Base-by-base conservation (phyloP, 2,888 invertebrate genomes). In the Euplagia quadripunctaria region DNA sequence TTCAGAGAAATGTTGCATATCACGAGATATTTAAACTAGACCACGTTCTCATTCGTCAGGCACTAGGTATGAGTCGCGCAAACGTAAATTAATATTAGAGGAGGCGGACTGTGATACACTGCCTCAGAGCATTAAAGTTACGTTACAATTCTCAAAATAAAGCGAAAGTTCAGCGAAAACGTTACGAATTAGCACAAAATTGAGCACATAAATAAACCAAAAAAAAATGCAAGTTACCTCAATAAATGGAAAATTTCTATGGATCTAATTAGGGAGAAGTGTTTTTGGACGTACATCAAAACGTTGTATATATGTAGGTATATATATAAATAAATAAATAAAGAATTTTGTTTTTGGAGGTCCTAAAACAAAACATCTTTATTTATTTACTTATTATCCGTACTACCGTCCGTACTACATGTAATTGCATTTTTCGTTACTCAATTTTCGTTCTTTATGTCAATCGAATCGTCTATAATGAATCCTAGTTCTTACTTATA, bases 1-100 rank as follows among this genome's bases (percentile, higher is more conserved):
- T 73, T 72, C 64, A 16, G 63, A 46, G 42, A 46, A 66, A 49
- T 51, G 49, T 61, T 67, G 66, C 58, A 71, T 41, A 66, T 61
- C 58, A 46, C 41, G n/a, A 66, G 43, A 58, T 16, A 41, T 55
- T 55, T 70, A 52, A 78, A 43, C 41, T 64, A 49, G 31, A 63
- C n/a, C 42, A 4, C 16, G n/a, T 12, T 52, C 14, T 12, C 68
- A 55, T 79, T 76, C 70, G 16, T 17, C 42, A 42, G 64, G 14
- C 55, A 6, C 52, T 70, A 58, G 51, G 51, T 67, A 63, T 46
- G n/a, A 68, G 43, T 55, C n/a, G 66, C 42, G 64, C 51, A 52
- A 65, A 42, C 68, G 42, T 68, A 71, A 71, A 76, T 64, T 67
- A 58, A 70, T 70, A 70, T 73, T 43, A 70, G 52, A 71, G 64